phyloP scores from a whole-genome alignment of 2,888 invertebrate genomes.

The Nebria brevicollis region DNA sequence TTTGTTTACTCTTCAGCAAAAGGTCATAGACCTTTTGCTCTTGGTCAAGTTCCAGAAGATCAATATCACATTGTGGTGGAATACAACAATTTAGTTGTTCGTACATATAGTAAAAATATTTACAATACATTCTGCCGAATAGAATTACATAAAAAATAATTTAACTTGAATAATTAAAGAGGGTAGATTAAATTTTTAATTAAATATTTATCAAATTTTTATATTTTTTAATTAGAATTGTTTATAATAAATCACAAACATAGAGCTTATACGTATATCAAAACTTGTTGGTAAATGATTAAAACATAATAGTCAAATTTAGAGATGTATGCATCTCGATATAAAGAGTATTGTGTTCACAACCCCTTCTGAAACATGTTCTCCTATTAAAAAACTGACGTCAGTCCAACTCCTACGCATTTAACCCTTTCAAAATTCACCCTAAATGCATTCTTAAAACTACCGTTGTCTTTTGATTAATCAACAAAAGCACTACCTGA shows the following conservation, averaged over 20 bases:
- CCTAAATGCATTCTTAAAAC: slow-evolving; percentile 42
- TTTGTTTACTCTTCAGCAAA: slow-evolving; percentile 40
- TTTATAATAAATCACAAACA: not conserved
- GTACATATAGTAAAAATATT: not conserved
- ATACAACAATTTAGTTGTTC: not conserved
- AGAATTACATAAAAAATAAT: too few relatives aligned
- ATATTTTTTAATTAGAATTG: not conserved
- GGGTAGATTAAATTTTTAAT: too few relatives aligned
- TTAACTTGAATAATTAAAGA: too few relatives aligned
- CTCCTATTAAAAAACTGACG: slow-evolving; percentile 51
- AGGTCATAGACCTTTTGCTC: slow-evolving; percentile 28
- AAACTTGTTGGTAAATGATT: not conserved
- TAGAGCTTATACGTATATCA: not conserved
- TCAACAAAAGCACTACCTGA: not conserved
- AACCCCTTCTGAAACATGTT: slow-evolving; percentile 48
- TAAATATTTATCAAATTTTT: not conserved
- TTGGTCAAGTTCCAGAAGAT: not conserved
- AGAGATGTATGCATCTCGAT: not conserved
- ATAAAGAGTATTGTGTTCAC: not conserved
- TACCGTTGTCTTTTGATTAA: not conserved
- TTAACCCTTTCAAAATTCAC: slow-evolving; percentile 50
- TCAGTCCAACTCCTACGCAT: slow-evolving; percentile 67
- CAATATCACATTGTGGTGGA: not conserved
- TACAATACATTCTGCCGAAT: not conserved
- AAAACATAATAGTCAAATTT: not conserved